A percentile compares a stretch with the other conserved stretches of the same genome.
These are phyloP conservation scores for Cancer borealis DNA, from an alignment of 2,888 invertebrate species.

Conservation along the genomic window DNA sequence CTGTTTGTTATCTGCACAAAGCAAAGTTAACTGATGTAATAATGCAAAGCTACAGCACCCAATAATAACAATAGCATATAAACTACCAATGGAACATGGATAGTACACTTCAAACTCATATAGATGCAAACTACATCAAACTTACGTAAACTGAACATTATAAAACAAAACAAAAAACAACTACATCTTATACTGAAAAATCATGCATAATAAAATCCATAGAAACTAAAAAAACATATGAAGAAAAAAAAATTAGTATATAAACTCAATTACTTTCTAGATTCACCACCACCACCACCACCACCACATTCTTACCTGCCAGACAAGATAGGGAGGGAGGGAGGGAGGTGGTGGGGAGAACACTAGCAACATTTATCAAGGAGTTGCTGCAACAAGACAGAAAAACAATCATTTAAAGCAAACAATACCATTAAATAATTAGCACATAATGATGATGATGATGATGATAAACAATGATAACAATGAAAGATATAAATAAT, in stretches of 20 bases:
- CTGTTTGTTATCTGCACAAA: neutral
- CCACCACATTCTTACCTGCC: neutral
- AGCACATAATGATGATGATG: neutral
- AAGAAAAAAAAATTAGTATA: neutral
- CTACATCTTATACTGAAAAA: neutral
- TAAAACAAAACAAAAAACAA: neutral
- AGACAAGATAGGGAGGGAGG: neutral
- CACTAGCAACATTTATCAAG: neutral
- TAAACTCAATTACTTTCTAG: neutral
- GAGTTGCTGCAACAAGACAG: neutral
- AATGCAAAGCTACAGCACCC: neutral
- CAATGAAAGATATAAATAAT: neutral
- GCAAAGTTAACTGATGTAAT: neutral
- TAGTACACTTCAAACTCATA: neutral
- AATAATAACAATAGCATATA: neutral
- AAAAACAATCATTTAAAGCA: neutral
- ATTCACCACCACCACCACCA: neutral
- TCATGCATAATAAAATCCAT: too few relatives aligned
- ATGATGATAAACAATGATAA: neutral
- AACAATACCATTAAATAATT: neutral
- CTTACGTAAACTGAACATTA: too few relatives aligned
- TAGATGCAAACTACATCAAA: too few relatives aligned
- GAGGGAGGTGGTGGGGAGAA: slow-evolving; percentile 32
- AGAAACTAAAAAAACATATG: neutral
- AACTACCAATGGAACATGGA: too few relatives aligned